Base-by-base conservation (phyloP, 2,888 invertebrate species). In the Cerastis leucographa region DNA sequence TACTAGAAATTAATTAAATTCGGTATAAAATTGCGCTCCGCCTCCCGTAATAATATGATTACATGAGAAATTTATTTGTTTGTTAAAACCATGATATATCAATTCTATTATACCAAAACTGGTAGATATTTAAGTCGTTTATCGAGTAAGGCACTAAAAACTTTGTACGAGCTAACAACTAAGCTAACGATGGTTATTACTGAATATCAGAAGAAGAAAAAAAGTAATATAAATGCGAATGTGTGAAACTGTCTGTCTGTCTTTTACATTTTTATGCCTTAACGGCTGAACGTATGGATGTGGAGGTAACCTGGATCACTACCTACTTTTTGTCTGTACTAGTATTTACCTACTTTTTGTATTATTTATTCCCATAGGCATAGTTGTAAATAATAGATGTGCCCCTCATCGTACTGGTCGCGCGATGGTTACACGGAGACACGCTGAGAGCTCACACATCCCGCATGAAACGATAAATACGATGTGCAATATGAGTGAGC, bases 131-230 rank as follows among this genome's bases (percentile, higher is more conserved):
- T 71, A 80, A 76, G 64, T 72, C 75, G 68, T 78, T 76, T 76
- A 79, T 76, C 22, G 68, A 78, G 49, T 72, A 65, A 80, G 75
- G 84, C 82, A 78, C 84, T 86, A 86, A 80, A 74, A 71, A 76
- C 74, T 54, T 12, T 70, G 14, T 59, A 40, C 14, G 61, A 68
- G 74, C 59, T 78, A 71, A 83, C 65, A 69, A n/a, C n/a, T n/a
- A n/a, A n/a, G n/a, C n/a, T 71, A 62, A n/a, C n/a, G 56, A 66
- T 5, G 12, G 64, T 81, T 77, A 73, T 81, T 77, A 73, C 22
- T 70, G 42, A 40, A 74, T 54, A 69, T 44, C 74, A 77, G 49
- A 78, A 72, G n/a, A n/a, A n/a, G n/a, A 72, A 7, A 65, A 46
- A 64, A 64, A 64, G 64, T 64, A 42, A 42, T 42, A n/a, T 42